Evolutionary conservation across 2,888 invertebrate species (phyloP).

Genomic region (Microchrysa polita): DNA sequence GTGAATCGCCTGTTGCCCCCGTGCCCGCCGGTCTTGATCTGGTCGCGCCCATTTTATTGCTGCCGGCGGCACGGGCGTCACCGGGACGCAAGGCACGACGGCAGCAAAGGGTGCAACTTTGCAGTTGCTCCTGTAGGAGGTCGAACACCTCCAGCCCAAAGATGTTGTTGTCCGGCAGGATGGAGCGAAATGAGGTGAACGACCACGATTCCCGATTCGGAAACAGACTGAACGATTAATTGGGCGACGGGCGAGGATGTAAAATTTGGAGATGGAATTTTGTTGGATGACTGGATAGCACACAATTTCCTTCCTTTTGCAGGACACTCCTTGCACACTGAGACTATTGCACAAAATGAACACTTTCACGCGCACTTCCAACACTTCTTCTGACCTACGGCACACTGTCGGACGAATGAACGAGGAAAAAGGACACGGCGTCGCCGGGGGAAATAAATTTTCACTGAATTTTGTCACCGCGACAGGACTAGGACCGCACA

Average conservation of each 20-base stretch:
- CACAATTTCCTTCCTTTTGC: too few relatives aligned
- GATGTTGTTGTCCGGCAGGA: conserved; percentile 20
- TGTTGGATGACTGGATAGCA: not conserved
- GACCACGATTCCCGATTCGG: conserved; percentile 36
- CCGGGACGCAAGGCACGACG: conserved; percentile 44
- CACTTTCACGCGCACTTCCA: not conserved
- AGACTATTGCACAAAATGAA: not conserved
- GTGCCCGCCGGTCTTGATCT: conserved; percentile 57
- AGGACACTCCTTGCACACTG: too few relatives aligned
- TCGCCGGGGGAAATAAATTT: not conserved
- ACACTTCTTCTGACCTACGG: not conserved
- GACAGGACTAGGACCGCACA: not conserved
- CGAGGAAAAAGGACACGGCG: not conserved
- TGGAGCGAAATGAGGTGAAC: conserved; percentile 13
- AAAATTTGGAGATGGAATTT: not conserved
- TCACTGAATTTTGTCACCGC: not conserved
- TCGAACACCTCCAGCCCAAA: conserved; percentile 63
- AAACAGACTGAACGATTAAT: conserved; percentile 27
- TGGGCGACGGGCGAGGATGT: not conserved
- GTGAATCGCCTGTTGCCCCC: conserved; percentile 53
- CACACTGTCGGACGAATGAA: not conserved
- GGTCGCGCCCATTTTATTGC: conserved; percentile 59
- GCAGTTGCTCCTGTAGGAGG: conserved; percentile 63
- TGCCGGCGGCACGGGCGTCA: conserved; percentile 31
- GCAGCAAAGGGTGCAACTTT: conserved; percentile 59